Evolutionary conservation across 2,888 invertebrate genomes (phyloP), one percentile per base, ranked within the genome.

Genomic region (Eilema sororculum): DNA sequence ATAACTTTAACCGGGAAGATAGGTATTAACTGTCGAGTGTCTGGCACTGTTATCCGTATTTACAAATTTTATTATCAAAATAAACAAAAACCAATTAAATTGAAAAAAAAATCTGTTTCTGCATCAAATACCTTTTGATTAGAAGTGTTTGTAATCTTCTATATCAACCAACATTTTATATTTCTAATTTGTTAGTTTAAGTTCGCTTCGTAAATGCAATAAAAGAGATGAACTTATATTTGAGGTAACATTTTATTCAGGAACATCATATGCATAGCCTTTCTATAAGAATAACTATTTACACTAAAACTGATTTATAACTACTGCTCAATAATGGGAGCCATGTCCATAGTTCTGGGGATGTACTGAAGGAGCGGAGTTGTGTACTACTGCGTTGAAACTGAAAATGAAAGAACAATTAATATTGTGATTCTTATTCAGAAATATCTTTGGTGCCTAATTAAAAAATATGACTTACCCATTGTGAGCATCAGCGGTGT

Each of bases 401-500:
- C 69, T 65, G 68, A 88, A 87, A 37, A 64, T 67, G 74, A 68
- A 22, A 68, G 0, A 58, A 33, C 33, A n/a, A n/a, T 24, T 24
- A 24, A 37, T 3, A 41, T 1, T 57, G 2, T 20, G 12, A 62
- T 41, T 25, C 12, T 0, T 63, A 4, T 9, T 13, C 5, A 61
- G 22, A 0, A 5, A 16, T 20, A 12, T 24, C 25, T 3, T n/a
- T 28, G n/a, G 20, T n/a, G 24, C 46, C 6, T 25, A 6, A 22
- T 46, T 25, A 3, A 22, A 22, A n/a, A 1, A 28, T 28, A 6
- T 25, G 41, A 56, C 78, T 79, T 76, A 84, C 84, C 93, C 83
- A 22, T 75, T 70, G 76, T 84, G 84, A 60, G 62, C 84, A 67
- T 95, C 95, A 72, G 91, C 89, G 77, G 87, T 86, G 85, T 91